Conservation (phyloP, 2,113 vertebrate species). For the Paramormyrops kingsleyae region DNA sequence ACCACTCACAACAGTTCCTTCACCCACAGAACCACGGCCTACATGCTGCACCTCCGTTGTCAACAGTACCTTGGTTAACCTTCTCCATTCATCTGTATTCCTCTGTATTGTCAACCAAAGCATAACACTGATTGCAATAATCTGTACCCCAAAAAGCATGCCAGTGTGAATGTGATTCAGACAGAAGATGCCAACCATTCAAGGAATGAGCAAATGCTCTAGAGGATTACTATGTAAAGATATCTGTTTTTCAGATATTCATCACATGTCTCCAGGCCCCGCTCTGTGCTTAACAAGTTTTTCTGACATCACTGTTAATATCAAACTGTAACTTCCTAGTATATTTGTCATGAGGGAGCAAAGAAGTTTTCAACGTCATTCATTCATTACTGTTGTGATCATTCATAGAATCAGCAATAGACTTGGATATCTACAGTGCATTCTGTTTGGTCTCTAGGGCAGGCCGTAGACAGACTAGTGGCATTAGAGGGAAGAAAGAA, state of each 20-base stretch:
- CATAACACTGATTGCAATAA: not conserved
- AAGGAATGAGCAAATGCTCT: slow-evolving; percentile 11
- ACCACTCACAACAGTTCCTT: not conserved
- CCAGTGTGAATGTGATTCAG: slow-evolving; percentile 30
- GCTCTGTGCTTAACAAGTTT: not conserved
- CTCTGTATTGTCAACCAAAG: not conserved
- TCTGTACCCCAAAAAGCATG: not conserved
- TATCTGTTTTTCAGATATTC: not conserved
- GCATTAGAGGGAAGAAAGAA: not conserved
- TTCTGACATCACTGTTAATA: not conserved
- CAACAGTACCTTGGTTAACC: not conserved
- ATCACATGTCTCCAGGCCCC: not conserved
- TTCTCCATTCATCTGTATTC: not conserved
- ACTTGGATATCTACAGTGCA: not conserved
- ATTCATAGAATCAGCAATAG: not conserved
- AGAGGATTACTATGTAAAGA: not conserved
- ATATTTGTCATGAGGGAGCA: not conserved
- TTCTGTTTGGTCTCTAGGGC: not conserved
- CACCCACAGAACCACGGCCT: not conserved
- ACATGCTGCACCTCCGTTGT: not conserved
- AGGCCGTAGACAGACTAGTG: not conserved
- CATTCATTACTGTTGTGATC: not conserved
- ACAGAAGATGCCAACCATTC: slow-evolving; percentile 20
- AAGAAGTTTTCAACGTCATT: not conserved
- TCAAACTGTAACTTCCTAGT: not conserved